Percentiles rank a stretch among this genome's conserved stretches.
Conservation (phyloP, 2,113 vertebrate species). For the Neopipo cinnamomea region DNA sequence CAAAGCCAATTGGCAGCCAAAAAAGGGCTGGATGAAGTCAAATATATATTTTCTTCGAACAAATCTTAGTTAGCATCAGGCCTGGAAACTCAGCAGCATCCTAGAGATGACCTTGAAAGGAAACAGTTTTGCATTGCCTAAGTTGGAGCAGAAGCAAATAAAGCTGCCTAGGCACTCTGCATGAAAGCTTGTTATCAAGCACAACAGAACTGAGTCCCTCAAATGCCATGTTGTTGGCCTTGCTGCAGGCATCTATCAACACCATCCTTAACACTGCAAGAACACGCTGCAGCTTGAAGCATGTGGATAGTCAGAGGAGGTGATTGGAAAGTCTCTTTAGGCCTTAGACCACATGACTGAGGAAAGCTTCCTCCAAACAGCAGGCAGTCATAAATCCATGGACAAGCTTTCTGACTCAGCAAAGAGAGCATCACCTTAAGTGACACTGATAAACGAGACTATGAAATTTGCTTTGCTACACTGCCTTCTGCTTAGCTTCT, state of each 20-base stretch:
- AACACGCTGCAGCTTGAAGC: not conserved
- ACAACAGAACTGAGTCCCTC: not conserved
- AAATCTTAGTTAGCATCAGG: not conserved
- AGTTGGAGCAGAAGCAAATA: not conserved
- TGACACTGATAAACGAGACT: slow-evolving; percentile 1
- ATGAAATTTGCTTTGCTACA: not conserved
- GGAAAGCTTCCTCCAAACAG: not conserved
- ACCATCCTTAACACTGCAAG: not conserved
- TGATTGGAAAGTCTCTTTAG: not conserved
- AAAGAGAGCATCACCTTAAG: not conserved
- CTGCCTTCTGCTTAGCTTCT: not conserved
- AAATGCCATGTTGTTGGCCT: not conserved
- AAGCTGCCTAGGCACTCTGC: not conserved
- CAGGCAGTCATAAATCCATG: not conserved
- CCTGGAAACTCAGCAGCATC: not conserved
- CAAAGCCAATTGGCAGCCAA: not conserved
- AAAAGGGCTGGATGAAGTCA: not conserved
- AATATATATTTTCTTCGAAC: not conserved
- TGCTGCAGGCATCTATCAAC: not conserved
- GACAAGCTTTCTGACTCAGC: slow-evolving; percentile 12
- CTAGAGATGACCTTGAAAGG: not conserved
- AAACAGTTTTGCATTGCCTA: not conserved
- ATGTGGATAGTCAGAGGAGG: not conserved
- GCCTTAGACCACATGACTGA: not conserved
- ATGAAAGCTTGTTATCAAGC: not conserved